phyloP scores from a whole-genome alignment of 2,113 vertebrate genomes.

The Benitochromis conjunctus region DNA sequence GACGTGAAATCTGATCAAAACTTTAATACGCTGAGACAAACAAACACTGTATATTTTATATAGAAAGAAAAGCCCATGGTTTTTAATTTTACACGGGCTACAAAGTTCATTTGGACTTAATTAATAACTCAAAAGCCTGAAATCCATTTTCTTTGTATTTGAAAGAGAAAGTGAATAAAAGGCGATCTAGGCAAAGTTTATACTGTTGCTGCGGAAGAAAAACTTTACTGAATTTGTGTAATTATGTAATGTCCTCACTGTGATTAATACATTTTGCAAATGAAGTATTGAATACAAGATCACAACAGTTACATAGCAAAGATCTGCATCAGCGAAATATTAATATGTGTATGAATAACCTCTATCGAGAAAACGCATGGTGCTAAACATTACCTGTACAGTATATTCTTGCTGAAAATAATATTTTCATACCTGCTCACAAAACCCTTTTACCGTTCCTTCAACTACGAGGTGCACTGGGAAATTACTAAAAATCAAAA shows the following conservation, averaged over 20 bases:
- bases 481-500: slow-evolving; percentile 10
- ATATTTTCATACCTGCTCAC: neutral
- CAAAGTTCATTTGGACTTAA: neutral
- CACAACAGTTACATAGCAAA: neutral
- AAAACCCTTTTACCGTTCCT: neutral
- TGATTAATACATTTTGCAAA: neutral
- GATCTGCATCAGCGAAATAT: neutral
- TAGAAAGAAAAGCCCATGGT: neutral
- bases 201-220: neutral
- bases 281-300: neutral
- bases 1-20: neutral
- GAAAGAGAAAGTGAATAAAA: neutral
- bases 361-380: neutral
- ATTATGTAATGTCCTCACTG: neutral
- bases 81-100: neutral
- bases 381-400: too few relatives aligned
- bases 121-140: neutral
- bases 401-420: neutral
- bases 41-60: neutral
- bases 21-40: neutral
- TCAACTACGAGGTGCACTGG: neutral
- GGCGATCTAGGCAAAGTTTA: neutral
- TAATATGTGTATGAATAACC: neutral
- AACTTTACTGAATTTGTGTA: neutral
- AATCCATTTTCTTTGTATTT: neutral